A percentile compares a stretch with the other conserved stretches of the same genome.
These are phyloP conservation scores for Calypte anna DNA, from an alignment of 2,113 vertebrate species.

Conservation along the genomic window DNA sequence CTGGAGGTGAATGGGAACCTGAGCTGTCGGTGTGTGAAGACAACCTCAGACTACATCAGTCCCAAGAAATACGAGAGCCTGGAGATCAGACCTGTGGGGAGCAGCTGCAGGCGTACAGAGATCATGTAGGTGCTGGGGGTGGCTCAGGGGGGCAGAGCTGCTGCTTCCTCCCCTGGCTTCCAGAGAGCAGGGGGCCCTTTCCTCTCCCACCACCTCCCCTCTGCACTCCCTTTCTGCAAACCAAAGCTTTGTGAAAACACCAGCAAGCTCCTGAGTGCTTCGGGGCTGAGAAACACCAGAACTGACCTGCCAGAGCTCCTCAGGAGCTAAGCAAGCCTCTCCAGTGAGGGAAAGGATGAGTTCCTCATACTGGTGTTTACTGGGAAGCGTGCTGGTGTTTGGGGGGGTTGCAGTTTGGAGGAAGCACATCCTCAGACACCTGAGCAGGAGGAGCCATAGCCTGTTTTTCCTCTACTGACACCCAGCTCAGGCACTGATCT, in stretches of 20 bases:
- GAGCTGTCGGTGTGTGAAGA: conserved; percentile 63
- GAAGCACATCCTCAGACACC: not conserved
- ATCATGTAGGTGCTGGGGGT: conserved; percentile 67
- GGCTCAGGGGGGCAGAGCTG: not conserved
- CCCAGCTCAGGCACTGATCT: accelerated
- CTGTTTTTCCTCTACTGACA: accelerated
- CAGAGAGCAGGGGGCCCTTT: accelerated
- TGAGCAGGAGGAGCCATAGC: not conserved
- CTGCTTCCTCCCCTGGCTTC: not conserved
- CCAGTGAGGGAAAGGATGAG: accelerated
- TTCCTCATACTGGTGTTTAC: not conserved
- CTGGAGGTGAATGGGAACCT: conserved; percentile 63
- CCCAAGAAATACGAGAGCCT: not conserved
- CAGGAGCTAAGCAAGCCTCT: not conserved
- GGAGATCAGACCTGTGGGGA: conserved; percentile 23
- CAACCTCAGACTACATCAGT: not conserved
- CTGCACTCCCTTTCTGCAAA: accelerated
- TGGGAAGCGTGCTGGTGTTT: not conserved
- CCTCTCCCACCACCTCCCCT: accelerated
- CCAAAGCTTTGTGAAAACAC: not conserved
- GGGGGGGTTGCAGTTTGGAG: not conserved
- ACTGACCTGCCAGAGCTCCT: not conserved
- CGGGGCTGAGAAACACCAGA: accelerated
- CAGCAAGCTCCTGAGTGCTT: accelerated
- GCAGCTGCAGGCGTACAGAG: conserved; percentile 62